Evolutionary conservation across 2,888 invertebrate species (phyloP), one percentile per base, ranked within the genome.

Genomic region (Euzophera pinguis): DNA sequence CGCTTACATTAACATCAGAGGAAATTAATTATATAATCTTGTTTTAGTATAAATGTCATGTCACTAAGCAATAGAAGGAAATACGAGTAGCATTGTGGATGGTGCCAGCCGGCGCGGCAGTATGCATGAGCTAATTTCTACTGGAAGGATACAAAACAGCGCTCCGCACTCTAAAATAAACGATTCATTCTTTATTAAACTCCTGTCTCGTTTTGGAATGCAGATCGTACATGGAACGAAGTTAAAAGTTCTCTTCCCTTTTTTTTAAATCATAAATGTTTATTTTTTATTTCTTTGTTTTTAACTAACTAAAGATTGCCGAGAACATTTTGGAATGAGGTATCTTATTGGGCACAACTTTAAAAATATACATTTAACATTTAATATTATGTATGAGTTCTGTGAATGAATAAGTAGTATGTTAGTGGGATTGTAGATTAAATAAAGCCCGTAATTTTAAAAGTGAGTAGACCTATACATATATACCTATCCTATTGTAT

Each of bases 91-190:
- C 32, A 10, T 32, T 32, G 16, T 10, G 45, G 32, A 14, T 29
- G 45, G 32, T 6, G 34, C 14, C 42, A 45, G 45, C 45, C 14
- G 45, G 45, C 14, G 45, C 45, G 45, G 43, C 45, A 32, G 45
- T 45, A 45, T 45, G 45, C 45, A 45, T 45, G 45, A 14, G 10
- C 32, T 29, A 37, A 12, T 9, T 43, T 9, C 22, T 45, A 32
- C 9, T 13, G 13, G 32, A 34, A 13, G 45, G 32, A 16, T 32
- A 45, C 45, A 43, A 45, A 45, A 45, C 32, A 34, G 29, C 45
- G 29, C 45, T 27, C 8, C 8, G 14, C 39, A 39, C 39, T 39
- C 10, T 14, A 39, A n/a, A 13, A 39, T 39, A 39, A 39, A 39
- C 14, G 16, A 39, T 16, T 39, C 39, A 39, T 39, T 16, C 4